Evolutionary conservation across 2,888 invertebrate genomes (phyloP), one percentile per base, ranked within the genome.

Genomic region (Macaria liturata): DNA sequence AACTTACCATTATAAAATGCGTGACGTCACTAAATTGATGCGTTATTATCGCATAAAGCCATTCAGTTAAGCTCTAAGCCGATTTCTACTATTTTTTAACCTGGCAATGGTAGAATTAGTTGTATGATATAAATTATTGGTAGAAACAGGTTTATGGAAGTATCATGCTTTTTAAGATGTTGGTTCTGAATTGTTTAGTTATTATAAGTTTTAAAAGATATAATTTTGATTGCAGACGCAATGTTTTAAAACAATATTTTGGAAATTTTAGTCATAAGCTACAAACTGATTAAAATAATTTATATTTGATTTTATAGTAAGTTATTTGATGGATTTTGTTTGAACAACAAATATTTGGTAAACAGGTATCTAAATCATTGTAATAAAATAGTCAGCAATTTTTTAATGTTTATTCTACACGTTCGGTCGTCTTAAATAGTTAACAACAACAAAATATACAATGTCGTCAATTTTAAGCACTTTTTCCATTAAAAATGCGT

Each of bases 381-480:
- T 34, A 43, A 44, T 45, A 45, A 55, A 43, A 48, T 20, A 1
- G 20, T 49, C 45, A 37, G 4, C 20, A 4, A 37, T n/a, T 51
- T 74, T 83, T 78, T 82, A 85, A 85, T 85, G 68, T 89, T 89
- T 89, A 88, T 86, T 89, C 88, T 90, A 91, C 86, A 78, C 73
- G 69, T 85, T 20, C 76, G 81, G 82, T 82, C 76, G 75, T 79
- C 88, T 89, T 89, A 90, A 84, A 88, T 85, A 90, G 81, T 82
- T 84, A 91, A 90, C 89, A 90, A 90, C 88, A 90, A 90, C 86
- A 83, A 77, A 88, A 86, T 90, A 83, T 87, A 90, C 86, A 90
- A 81, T 83, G 85, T 37, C 37, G 30, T 82, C 50, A 54, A 54
- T 78, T 51, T 34, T 51, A n/a, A 34, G 51, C 44, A 46, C 34